A percentile compares a stretch with the other conserved stretches of the same genome.
These are phyloP conservation scores for Athalia rosae DNA, from an alignment of 2,888 invertebrate genomes.

Conservation along the genomic window DNA sequence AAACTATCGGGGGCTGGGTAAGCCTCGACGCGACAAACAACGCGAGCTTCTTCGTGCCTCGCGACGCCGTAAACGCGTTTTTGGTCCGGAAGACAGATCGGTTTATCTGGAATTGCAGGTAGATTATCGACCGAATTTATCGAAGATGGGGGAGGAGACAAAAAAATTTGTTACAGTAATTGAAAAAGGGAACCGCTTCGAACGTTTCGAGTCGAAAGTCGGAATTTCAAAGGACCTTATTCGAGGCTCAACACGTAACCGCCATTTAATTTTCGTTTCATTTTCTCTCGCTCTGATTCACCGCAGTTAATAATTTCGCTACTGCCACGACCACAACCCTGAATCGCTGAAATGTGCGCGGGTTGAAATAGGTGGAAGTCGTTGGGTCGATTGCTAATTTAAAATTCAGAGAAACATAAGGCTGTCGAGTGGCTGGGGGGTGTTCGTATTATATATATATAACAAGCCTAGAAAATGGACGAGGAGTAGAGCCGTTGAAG, in stretches of 20 bases:
- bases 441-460: not conserved
- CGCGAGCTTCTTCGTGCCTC: constrained; percentile 85
- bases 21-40: constrained; percentile 89
- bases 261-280: not conserved
- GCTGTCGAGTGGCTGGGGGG: not conserved
- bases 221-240: too few species aligned
- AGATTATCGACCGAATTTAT: constrained; percentile 1
- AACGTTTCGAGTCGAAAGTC: too few species aligned
- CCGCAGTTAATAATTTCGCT: constrained; percentile 9
- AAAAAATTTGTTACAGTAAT: too few species aligned
- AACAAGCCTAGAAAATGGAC: not conserved
- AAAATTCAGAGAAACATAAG: constrained; percentile 38
- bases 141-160: not conserved
- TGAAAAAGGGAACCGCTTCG: too few species aligned
- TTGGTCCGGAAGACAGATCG: constrained; percentile 85
- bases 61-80: constrained; percentile 90
- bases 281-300: constrained; percentile 34
- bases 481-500: too few species aligned
- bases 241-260: too few species aligned
- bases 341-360: not conserved
- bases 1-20: constrained; percentile 89
- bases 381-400: constrained; percentile 40
- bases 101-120: constrained; percentile 81
- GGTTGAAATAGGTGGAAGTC: not conserved
- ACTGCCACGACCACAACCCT: not conserved